These are phyloP conservation scores for Lophura nycthemera DNA, from an alignment of 2,113 vertebrate species.

Conservation along the genomic window DNA sequence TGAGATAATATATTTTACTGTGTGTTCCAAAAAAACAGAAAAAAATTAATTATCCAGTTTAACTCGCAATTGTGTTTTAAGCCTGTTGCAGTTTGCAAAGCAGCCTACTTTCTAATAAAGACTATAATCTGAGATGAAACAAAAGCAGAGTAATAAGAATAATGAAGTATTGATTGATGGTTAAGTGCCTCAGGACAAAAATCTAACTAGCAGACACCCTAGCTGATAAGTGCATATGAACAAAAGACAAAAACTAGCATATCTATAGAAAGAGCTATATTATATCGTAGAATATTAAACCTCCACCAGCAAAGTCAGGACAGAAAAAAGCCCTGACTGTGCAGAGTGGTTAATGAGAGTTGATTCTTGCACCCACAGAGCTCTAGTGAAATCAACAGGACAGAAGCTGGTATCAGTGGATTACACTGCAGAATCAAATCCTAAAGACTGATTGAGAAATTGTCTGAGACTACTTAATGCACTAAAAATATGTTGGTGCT, in stretches of 20 bases:
- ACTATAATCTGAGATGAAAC: background rate
- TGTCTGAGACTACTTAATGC: background rate
- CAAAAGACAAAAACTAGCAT: background rate
- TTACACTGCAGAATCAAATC: background rate
- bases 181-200: background rate
- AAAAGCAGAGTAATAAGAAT: background rate
- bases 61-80: background rate
- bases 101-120: background rate
- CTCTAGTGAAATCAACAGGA: background rate
- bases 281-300: background rate
- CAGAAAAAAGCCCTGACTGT: background rate
- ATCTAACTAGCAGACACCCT: background rate
- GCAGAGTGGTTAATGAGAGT: background rate
- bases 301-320: background rate
- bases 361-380: background rate
- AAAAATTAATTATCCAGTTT: background rate
- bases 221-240: background rate
- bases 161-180: background rate
- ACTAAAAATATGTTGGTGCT: constrained; percentile 29
- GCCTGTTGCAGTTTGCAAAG: background rate
- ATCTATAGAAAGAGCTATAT: background rate
- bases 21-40: background rate
- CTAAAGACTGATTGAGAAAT: background rate
- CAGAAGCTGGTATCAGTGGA: background rate
- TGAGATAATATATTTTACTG: background rate